Conservation (phyloP, 2,888 invertebrate species). For the Crematogaster levior region DNA sequence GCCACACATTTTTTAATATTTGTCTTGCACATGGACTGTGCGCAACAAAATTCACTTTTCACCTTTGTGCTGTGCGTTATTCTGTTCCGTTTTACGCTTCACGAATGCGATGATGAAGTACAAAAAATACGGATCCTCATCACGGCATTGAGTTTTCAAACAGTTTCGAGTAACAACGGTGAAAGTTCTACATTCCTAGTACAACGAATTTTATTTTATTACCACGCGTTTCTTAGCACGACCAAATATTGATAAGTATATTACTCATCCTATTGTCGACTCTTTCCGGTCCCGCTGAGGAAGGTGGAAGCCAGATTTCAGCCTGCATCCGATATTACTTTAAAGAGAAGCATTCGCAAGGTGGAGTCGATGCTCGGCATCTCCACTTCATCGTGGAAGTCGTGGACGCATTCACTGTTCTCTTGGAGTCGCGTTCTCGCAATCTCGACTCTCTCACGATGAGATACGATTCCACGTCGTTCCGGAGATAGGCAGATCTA, state of each 20-base stretch:
- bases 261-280: constrained; percentile 17
- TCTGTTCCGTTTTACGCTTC: background rate
- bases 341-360: background rate
- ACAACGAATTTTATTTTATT: background rate
- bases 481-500: too few relatives aligned
- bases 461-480: background rate
- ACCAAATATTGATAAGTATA: constrained; percentile 1
- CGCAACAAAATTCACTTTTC: constrained; percentile 3
- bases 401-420: background rate
- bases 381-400: constrained; percentile 43
- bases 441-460: background rate
- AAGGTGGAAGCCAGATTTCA: constrained; percentile 14
- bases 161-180: background rate
- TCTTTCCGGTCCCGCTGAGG: constrained; percentile 17
- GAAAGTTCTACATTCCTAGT: background rate
- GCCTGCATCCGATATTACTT: background rate
- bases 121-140: background rate
- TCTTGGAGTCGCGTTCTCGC: background rate
- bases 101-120: background rate
- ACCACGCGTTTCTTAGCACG: constrained; percentile 10
- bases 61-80: background rate
- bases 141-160: background rate
- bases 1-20: background rate
- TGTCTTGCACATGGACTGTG: background rate
- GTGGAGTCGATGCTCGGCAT: background rate